phyloP scores from a whole-genome alignment of 1,140 invertebrate genomes.

The Bombus consobrinus region DNA sequence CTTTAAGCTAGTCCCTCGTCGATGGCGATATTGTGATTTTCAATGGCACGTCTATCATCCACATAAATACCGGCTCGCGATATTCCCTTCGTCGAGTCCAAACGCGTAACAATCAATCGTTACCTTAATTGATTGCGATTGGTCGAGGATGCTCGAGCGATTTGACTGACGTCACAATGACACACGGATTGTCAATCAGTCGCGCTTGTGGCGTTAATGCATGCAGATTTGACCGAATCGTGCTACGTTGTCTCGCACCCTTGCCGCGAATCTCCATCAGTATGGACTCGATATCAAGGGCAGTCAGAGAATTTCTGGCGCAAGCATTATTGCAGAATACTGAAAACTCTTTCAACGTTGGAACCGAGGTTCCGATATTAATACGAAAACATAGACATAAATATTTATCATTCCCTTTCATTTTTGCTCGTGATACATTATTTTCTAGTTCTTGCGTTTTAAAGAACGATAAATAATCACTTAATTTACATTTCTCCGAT shows the following conservation, averaged over 20 bases:
- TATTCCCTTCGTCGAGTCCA: constrained; percentile 68
- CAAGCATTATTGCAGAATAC: constrained; percentile 21
- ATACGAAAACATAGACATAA: neutral
- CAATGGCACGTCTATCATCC: constrained; percentile 58
- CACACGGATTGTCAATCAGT: constrained; percentile 82
- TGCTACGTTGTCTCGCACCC: constrained; percentile 67
- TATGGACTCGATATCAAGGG: constrained; percentile 70
- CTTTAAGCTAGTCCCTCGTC: constrained; percentile 28
- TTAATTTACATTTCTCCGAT: neutral
- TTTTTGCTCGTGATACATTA: neutral
- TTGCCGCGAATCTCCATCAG: constrained; percentile 64
- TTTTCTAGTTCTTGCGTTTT: no score
- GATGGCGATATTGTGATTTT: constrained; percentile 42
- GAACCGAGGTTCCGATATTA: neutral
- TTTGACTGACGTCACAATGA: constrained; percentile 81
- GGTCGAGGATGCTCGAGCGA: constrained; percentile 65
- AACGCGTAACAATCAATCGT: constrained; percentile 80
- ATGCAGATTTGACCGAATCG: constrained; percentile 78
- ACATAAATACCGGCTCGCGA: constrained; percentile 60
- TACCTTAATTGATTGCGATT: constrained; percentile 81
- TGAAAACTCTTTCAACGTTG: constrained; percentile 53
- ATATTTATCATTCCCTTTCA: neutral
- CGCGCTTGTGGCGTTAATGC: constrained; percentile 80
- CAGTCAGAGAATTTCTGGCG: constrained; percentile 50
- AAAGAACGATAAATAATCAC: neutral